Evolutionary conservation across 2,113 vertebrate genomes (phyloP).

Genomic region (Ictalurus furcatus): DNA sequence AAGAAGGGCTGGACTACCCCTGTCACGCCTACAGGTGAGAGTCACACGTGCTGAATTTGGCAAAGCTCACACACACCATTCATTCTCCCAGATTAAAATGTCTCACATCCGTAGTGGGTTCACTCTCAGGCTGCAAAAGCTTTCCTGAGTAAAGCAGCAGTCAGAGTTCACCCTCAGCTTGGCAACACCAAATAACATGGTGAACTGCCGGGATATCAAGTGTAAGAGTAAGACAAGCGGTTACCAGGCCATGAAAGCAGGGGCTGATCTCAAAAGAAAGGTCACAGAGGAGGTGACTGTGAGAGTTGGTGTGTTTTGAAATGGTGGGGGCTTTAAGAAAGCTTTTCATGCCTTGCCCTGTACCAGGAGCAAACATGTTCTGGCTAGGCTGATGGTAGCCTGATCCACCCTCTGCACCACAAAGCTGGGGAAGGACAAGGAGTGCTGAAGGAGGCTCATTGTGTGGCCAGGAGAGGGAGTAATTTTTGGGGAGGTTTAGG

Average conservation of each 20-base stretch:
- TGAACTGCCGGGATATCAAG: constrained; percentile 38
- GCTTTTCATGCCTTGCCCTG: constrained; percentile 51
- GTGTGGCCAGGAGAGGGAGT: constrained; percentile 68
- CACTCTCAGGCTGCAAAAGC: constrained; percentile 32
- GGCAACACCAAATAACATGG: constrained; percentile 43
- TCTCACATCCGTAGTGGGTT: constrained; percentile 31
- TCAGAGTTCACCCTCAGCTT: constrained; percentile 45
- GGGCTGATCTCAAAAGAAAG: constrained; percentile 40
- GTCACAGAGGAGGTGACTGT: constrained; percentile 42
- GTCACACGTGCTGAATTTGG: constrained; percentile 50
- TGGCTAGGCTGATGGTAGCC: constrained; percentile 55
- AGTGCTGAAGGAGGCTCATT: constrained; percentile 69
- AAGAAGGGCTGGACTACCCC: constrained; percentile 24
- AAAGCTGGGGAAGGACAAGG: constrained; percentile 59
- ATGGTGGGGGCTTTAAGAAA: constrained; percentile 43
- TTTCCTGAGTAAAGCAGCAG: constrained; percentile 37
- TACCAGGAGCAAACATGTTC: constrained; percentile 53
- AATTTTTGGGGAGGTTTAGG: constrained; percentile 68
- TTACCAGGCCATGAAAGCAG: constrained; percentile 47
- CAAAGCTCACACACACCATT: constrained; percentile 35
- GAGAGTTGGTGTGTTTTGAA: constrained; percentile 50
- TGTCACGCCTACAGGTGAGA: constrained; percentile 47
- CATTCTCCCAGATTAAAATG: constrained; percentile 41
- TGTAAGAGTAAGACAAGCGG: constrained; percentile 33
- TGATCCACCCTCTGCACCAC: constrained; percentile 67